Conservation (phyloP, 2,113 vertebrate genomes). For the Progne subis region DNA sequence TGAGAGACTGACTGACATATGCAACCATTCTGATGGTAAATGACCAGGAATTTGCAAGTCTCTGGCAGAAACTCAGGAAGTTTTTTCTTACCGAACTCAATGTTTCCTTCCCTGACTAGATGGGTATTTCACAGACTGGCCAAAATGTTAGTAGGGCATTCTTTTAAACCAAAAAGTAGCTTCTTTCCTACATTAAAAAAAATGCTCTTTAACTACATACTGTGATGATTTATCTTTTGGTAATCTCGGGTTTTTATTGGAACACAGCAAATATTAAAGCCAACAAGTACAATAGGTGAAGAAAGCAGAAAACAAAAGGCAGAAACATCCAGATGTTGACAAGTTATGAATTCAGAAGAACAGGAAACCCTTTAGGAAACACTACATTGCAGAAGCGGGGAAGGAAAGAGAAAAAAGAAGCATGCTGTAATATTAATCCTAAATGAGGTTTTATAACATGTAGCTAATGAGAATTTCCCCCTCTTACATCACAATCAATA, state of each 20-base stretch:
- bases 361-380: neutral
- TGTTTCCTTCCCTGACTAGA: neutral
- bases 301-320: neutral
- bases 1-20: neutral
- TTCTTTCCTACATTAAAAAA: neutral
- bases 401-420: neutral
- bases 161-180: neutral
- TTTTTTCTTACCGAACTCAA: neutral
- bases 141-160: neutral
- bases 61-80: neutral
- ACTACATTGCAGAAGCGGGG: accelerated
- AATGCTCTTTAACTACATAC: neutral
- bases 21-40: neutral
- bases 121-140: neutral
- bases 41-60: neutral
- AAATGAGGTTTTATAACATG: neutral
- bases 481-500: neutral
- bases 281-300: neutral
- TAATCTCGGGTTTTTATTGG: neutral
- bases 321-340: neutral
- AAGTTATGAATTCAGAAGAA: neutral
- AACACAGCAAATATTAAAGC: neutral
- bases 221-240: neutral
- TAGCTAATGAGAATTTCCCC: accelerated
- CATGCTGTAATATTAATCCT: neutral